phyloP scores from a whole-genome alignment of 2,113 vertebrate genomes.

The Neofelis nebulosa region DNA sequence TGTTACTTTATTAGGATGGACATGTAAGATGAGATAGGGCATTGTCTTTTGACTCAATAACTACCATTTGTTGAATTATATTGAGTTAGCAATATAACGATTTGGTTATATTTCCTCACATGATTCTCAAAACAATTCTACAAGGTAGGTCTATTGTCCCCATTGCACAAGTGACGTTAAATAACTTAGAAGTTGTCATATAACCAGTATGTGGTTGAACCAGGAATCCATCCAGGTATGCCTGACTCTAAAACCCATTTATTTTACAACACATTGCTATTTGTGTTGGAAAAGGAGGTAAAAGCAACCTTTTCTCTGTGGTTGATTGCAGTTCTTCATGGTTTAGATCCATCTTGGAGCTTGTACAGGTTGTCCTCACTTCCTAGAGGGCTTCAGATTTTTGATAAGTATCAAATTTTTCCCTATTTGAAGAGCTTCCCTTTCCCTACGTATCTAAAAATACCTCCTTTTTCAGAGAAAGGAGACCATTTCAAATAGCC shows the following conservation, averaged over 20 bases:
- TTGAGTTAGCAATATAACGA: too few species aligned
- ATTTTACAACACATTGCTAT: neutral
- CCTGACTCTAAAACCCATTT: constrained; percentile 24
- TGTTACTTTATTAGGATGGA: neutral
- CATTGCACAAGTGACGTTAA: neutral
- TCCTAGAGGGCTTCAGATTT: neutral
- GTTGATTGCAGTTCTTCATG: neutral
- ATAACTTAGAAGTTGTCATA: neutral
- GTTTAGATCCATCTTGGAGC: neutral
- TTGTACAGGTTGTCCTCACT: constrained; percentile 24
- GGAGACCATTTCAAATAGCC: neutral
- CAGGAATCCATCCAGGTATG: neutral
- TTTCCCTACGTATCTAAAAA: neutral
- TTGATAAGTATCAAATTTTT: constrained; percentile 7
- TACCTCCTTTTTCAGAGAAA: neutral
- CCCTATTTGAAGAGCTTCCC: neutral
- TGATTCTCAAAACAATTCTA: constrained; percentile 3
- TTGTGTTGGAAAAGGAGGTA: constrained; percentile 22
- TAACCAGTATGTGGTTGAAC: neutral
- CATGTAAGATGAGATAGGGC: neutral
- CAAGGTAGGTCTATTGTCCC: neutral
- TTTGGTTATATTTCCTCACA: neutral
- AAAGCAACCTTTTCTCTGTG: constrained; percentile 18
- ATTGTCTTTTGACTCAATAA: neutral
- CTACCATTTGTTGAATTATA: neutral